These are phyloP conservation scores for Poicephalus gulielmi DNA, from an alignment of 2,113 vertebrate genomes.

Conservation along the genomic window DNA sequence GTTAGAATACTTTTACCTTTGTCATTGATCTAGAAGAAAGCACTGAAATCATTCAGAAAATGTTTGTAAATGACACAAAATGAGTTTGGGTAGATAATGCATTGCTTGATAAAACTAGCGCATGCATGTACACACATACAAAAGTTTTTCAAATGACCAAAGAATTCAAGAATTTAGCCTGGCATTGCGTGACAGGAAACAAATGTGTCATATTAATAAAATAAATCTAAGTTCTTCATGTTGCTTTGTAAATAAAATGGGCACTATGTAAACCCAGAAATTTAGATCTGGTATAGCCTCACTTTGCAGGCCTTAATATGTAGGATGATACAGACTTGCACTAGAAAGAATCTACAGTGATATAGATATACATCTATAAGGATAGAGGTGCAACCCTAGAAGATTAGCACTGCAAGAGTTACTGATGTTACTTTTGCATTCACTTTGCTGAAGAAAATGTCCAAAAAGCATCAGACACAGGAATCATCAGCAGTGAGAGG, in stretches of 20 bases:
- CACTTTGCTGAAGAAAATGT: not conserved
- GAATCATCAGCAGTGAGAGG: not conserved
- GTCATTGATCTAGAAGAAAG: not conserved
- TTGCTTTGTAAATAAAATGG: not conserved
- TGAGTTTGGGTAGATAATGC: not conserved
- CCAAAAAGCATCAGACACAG: not conserved
- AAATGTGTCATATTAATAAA: not conserved
- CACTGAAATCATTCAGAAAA: not conserved
- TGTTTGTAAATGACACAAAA: not conserved
- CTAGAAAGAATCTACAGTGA: not conserved
- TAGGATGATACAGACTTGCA: not conserved
- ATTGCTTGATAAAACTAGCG: not conserved
- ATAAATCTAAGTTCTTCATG: not conserved
- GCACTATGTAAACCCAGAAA: not conserved
- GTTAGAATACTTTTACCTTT: not conserved
- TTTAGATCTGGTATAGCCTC: not conserved
- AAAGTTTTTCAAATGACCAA: not conserved
- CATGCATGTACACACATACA: no score
- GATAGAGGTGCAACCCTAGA: not conserved
- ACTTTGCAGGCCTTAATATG: not conserved
- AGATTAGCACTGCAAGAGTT: not conserved
- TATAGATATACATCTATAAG: not conserved
- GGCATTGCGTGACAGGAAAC: not conserved
- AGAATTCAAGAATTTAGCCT: not conserved
- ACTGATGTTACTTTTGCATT: not conserved